A percentile compares a stretch with the other conserved stretches of the same genome.
Conservation (phyloP, 2,888 invertebrate species). For the Mycalesis mineus region DNA sequence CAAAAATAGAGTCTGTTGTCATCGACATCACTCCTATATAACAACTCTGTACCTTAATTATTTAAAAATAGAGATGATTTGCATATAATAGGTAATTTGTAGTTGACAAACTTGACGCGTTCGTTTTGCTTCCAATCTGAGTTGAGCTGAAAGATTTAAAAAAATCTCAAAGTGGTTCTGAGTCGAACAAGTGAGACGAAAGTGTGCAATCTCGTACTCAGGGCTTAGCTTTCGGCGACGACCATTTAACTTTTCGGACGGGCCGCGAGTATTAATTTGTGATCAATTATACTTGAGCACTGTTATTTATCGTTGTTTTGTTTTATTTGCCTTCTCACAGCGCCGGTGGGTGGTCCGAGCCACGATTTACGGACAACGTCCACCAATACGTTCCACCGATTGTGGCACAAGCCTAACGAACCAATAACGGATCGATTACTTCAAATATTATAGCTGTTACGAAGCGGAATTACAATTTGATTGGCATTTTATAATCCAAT, state of each 20-base stretch:
- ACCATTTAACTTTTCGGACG: slow-evolving; percentile 72
- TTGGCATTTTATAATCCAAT: slow-evolving; percentile 23
- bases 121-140: too few species aligned
- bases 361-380: slow-evolving; percentile 71
- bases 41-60: too few species aligned
- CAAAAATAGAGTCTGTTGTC: too few species aligned
- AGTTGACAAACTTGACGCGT: too few species aligned
- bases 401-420: slow-evolving; percentile 48
- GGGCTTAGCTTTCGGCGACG: slow-evolving; percentile 69
- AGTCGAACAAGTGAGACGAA: too few species aligned
- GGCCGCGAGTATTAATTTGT: slow-evolving; percentile 76
- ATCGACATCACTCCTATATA: too few species aligned
- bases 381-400: slow-evolving; percentile 71
- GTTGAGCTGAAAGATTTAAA: too few species aligned
- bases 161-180: too few species aligned
- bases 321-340: slow-evolving; percentile 74
- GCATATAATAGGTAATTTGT: too few species aligned
- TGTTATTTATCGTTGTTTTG: slow-evolving; percentile 77
- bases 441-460: slow-evolving; percentile 26
- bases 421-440: slow-evolving; percentile 27
- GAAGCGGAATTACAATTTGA: slow-evolving; percentile 23
- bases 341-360: slow-evolving; percentile 72
- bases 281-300: slow-evolving; percentile 77
- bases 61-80: too few species aligned
- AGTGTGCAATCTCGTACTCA: not conserved